Evolutionary conservation across 2,888 invertebrate genomes (phyloP), one percentile per base, ranked within the genome.

Genomic region (Tryphoninae sp.): DNA sequence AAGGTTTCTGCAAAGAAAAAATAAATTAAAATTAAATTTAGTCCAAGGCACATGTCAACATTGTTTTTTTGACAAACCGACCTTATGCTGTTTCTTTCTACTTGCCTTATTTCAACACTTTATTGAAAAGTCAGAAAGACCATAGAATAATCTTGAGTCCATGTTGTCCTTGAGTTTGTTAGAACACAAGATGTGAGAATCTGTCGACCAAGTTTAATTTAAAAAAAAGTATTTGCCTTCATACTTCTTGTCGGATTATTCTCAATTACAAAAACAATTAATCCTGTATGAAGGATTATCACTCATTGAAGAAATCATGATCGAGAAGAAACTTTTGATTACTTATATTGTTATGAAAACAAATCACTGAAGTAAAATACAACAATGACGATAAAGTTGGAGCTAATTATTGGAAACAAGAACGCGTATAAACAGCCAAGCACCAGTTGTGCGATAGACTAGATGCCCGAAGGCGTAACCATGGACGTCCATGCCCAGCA

Each of bases 381-480:
- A 49, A 49, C 9, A 13, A 13, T 13, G 45, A 49, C 22, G 45
- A 72, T 26, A 61, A 16, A 19, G 49, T 3, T 9, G 40, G 4
- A 22, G 19, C 45, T 26, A 22, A 13, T 16, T 13, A 53, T 53
- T 51, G 16, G 33, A n/a, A 55, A 64, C 13, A 6, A 49, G 40
- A 55, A 26, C 40, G 11, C 40, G 69, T 19, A 49, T 11, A 72
- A 58, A 65, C 64, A 58, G 64, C 58, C 71, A 23, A 49, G 45
- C 4, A 49, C 22, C 72, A 72, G 6, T 49, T 23, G 7, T 23
- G 19, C n/a, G 51, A 40, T 51, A 42, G 33, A 61, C 77, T 69
- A 74, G 64, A 79, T 69, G 45, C 45, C 58, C 26, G 9, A 16
- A 69, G 74, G 74, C 80, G 82, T 83, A 73, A 83, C 82, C 82